Evolutionary conservation across 1,140 invertebrate species (phyloP), one percentile per base, ranked within the genome.

Genomic region (Patella vulgata): DNA sequence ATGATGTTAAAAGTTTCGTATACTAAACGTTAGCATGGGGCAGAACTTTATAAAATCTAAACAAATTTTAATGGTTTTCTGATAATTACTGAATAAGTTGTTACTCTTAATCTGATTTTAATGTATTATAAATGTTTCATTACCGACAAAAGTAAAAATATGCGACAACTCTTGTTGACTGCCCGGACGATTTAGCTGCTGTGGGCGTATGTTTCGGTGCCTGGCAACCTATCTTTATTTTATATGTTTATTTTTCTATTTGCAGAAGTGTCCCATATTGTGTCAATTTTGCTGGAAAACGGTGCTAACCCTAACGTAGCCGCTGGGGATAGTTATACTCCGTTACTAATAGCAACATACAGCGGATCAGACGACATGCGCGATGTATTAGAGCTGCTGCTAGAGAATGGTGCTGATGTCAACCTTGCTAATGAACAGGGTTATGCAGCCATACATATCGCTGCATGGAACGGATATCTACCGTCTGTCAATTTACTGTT

Each of bases 401-500:
- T 78, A 11, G 63, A 69, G 23, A 30, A 68, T 50, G 58, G 63
- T 11, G 72, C 71, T 17, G 59, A 70, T 25, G 59, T 77, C 0
- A 60, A 70, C n/a, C 12, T 23, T 11, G 44, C 21, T 9, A 74
- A 73, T 53, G 31, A 36, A 8, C 57, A 66, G 42, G 70, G 65
- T 3, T 78, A 77, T 52, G 64, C 58, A 11, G 70, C 75, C 3
- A n/a, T 80, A 1, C 74, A 78, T 53, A 56, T 77, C 12, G 75
- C 76, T 17, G 71, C 76, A 31, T 77, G 74, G 78, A 72, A 78
- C 47, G 73, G 76, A 19, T 59, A 73, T 46, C 30, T 63, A 0
- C 42, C 68, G 8, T 66, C 62, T n/a, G 58, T 77, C 5, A 58
- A 67, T 5, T 33, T 63, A 0, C 42, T 80, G 31, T 36, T 79